Percentiles rank a stretch among this genome's conserved stretches.
Conservation (phyloP, 1,140 invertebrate species). For the Parasteatoda tepidariorum region DNA sequence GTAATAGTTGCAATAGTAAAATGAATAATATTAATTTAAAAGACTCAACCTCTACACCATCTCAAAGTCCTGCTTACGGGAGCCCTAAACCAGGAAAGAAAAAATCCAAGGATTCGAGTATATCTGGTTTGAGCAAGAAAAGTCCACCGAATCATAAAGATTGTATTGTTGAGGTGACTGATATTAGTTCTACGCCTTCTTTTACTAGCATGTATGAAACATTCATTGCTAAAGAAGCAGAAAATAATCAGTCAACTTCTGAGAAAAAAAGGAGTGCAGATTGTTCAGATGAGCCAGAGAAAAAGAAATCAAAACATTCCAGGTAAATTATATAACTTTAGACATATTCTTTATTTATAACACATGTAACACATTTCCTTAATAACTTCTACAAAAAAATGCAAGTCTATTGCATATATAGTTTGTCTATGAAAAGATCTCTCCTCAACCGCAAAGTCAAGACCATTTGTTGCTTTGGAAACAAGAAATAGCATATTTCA, state of each 20-base stretch:
- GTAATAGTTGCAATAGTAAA: slow-evolving; percentile 65
- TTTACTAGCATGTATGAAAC: slow-evolving; percentile 61
- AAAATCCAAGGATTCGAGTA: slow-evolving; percentile 19
- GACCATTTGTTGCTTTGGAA: too few relatives aligned
- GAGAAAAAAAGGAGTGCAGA: slow-evolving; percentile 9
- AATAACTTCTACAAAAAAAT: too few relatives aligned
- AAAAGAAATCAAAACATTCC: slow-evolving; percentile 57
- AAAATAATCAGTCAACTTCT: neutral
- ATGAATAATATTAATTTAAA: slow-evolving; percentile 73
- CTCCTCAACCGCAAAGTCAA: too few relatives aligned
- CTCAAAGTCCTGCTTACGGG: slow-evolving; percentile 66
- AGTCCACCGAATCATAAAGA: slow-evolving; percentile 5
- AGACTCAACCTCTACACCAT: slow-evolving; percentile 65
- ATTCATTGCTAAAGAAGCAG: slow-evolving; percentile 38
- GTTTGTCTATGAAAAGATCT: too few relatives aligned
- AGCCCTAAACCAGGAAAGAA: slow-evolving; percentile 52
- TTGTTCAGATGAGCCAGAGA: slow-evolving; percentile 27
- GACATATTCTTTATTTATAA: too few relatives aligned
- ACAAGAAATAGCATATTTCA: too few relatives aligned
- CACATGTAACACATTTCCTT: too few relatives aligned
- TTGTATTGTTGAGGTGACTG: neutral
- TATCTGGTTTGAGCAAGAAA: neutral
- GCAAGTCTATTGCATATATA: too few relatives aligned
- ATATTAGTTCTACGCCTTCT: slow-evolving; percentile 27
- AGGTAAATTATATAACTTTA: slow-evolving; percentile 4